Evolutionary conservation across 2,888 invertebrate species (phyloP), one percentile per base, ranked within the genome.

Genomic region (Aphidoletes aphidimyza): DNA sequence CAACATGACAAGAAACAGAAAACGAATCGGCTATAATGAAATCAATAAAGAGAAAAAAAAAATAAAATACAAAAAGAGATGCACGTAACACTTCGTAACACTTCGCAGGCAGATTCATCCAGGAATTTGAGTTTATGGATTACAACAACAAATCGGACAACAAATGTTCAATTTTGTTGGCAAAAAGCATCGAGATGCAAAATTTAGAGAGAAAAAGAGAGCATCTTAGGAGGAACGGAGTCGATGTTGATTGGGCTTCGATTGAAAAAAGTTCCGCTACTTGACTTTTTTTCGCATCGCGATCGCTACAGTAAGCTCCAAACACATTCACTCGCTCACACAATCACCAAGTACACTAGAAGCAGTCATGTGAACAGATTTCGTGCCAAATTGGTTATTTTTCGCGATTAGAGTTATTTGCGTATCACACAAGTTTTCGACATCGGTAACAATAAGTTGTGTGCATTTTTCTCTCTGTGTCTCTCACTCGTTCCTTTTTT

Each of bases 331-430:
- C n/a, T 39, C 39, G 39, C 11, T 39, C 47, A 17, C 2, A 47
- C 11, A 9, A 30, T 69, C 14, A 14, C 34, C 22, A 69, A 69
- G 69, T n/a, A n/a, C n/a, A 69, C 69, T 69, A n/a, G 69, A 69
- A 69, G 69, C 69, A 69, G 69, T 69, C 69, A 69, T 69, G 69
- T 69, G 69, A 69, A 69, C 69, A 69, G 26, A 69, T 69, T 19
- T 69, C 69, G 34, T 69, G 69, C 69, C 30, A 69, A 69, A 69
- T 69, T 69, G 69, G 69, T 30, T 30, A 69, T 69, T 69, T 69
- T 69, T 69, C 69, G 69, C 69, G 69, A 69, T 69, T 69, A 69
- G 69, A 26, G 69, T 69, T 69, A 69, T 69, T 69, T 34, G 69
- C 69, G 34, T 69, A 69, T 69, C 69, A 69, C n/a, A n/a, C 54